Evolutionary conservation across 2,888 invertebrate species (phyloP).

Genomic region (Amblyjoppa fuscipennis): DNA sequence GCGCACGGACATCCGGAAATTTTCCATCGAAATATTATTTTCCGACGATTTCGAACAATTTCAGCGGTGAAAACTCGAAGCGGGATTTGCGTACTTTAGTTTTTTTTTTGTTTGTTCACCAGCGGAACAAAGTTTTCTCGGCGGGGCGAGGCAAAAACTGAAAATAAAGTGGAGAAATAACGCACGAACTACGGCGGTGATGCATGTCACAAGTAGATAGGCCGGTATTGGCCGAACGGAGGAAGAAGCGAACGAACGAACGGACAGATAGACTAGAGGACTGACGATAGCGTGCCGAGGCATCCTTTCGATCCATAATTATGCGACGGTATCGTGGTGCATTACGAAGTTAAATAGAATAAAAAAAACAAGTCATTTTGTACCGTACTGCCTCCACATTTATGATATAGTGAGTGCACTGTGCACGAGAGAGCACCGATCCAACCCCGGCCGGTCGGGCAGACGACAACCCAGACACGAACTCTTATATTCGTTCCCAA

Average conservation of each 20-base stretch:
- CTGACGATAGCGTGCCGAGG: slow-evolving; percentile 66
- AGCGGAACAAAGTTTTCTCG: neutral
- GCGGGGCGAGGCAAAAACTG: neutral
- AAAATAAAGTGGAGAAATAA: neutral
- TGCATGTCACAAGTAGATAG: slow-evolving; percentile 21
- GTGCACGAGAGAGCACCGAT: slow-evolving; percentile 32
- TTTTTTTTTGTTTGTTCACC: neutral
- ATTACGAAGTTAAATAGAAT: slow-evolving; percentile 66
- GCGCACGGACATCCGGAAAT: no score
- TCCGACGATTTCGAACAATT: no score
- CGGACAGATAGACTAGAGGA: slow-evolving; percentile 34
- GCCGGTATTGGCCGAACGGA: slow-evolving; percentile 31
- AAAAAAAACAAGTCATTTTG: slow-evolving; percentile 53
- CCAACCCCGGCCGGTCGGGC: slow-evolving; percentile 30
- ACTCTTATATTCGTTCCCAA: neutral
- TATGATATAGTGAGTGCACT: slow-evolving; percentile 26
- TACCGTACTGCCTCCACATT: slow-evolving; percentile 44
- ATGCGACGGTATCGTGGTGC: slow-evolving; percentile 69
- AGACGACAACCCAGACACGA: slow-evolving; percentile 22
- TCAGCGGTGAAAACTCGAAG: no score
- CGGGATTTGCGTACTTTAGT: no score
- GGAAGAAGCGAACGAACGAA: slow-evolving; percentile 20
- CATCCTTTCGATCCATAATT: slow-evolving; percentile 70
- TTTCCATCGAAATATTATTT: no score
- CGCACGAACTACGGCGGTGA: neutral